phyloP scores from a whole-genome alignment of 2,113 vertebrate species.

The Guaruba guarouba region DNA sequence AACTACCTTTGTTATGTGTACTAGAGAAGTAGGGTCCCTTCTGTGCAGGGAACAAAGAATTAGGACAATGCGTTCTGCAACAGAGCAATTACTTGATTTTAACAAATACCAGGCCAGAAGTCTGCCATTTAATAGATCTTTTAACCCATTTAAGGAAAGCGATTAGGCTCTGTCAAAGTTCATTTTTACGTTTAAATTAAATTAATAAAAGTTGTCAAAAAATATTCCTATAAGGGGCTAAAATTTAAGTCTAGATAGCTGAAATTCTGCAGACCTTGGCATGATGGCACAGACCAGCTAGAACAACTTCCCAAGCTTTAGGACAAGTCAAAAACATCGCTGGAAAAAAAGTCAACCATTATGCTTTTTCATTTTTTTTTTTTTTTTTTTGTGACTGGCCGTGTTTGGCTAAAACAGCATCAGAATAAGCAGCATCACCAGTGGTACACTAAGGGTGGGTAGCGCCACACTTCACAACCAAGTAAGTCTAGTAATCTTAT shows the following conservation, averaged over 20 bases:
- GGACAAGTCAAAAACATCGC: not conserved
- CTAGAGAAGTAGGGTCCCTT: not conserved
- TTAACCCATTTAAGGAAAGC: not conserved
- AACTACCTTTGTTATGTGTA: not conserved
- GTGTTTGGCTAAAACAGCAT: not conserved
- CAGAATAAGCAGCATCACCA: not conserved
- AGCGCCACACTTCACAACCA: not conserved
- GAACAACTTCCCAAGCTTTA: not conserved
- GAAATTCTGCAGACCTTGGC: not conserved
- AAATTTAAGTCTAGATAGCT: not conserved
- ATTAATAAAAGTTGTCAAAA: not conserved
- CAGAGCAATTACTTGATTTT: not conserved
- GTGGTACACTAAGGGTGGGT: not conserved
- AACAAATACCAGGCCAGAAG: not conserved
- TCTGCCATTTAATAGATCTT: not conserved
- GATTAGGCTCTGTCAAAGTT: not conserved
- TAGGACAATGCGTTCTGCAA: not conserved
- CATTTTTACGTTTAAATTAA: not conserved
- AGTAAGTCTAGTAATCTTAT: not conserved
- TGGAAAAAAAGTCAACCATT: not conserved
- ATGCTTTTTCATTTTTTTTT: not conserved
- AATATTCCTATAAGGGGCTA: not conserved
- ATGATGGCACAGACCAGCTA: not conserved
- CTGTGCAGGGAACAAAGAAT: not conserved
- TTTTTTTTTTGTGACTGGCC: not conserved